Conservation (phyloP, 1,140 invertebrate genomes). For the Tetramorium alpestre region DNA sequence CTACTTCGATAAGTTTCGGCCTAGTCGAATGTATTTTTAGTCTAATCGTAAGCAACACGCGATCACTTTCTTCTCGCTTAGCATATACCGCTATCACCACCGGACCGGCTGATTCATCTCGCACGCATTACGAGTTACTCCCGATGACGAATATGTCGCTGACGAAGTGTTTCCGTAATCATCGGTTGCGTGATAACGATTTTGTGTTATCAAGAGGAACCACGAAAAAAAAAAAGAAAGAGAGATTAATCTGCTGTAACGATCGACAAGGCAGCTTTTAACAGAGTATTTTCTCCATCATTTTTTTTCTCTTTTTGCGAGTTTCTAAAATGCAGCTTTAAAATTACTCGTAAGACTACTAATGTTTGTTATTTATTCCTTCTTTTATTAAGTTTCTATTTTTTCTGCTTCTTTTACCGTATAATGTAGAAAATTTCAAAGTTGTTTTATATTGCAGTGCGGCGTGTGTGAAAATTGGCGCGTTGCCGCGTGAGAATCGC, state of each 20-base stretch:
- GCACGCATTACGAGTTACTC: conserved; percentile 6
- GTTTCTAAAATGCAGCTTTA: neutral
- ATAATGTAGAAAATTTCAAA: neutral
- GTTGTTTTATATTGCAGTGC: neutral
- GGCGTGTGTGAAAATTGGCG: neutral
- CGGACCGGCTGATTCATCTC: conserved; percentile 40
- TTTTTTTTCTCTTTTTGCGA: neutral
- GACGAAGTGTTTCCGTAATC: conserved; percentile 36
- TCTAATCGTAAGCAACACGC: neutral
- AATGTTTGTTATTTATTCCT: neutral
- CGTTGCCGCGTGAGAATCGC: neutral
- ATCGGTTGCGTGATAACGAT: neutral
- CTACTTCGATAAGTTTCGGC: conserved; percentile 12
- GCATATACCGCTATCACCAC: neutral
- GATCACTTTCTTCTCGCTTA: conserved; percentile 26
- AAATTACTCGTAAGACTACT: neutral
- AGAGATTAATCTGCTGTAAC: neutral
- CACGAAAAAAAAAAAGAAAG: too few relatives aligned
- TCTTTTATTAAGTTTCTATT: neutral
- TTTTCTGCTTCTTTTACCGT: neutral
- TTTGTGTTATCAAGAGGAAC: neutral
- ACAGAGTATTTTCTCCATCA: neutral
- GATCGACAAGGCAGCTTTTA: neutral
- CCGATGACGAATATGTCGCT: conserved; percentile 23
- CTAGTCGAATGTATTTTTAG: conserved; percentile 19